These are phyloP conservation scores for Tokudaia tokunoshimensis DNA, from an alignment of 2,797 vertebrate species.

Conservation along the genomic window DNA sequence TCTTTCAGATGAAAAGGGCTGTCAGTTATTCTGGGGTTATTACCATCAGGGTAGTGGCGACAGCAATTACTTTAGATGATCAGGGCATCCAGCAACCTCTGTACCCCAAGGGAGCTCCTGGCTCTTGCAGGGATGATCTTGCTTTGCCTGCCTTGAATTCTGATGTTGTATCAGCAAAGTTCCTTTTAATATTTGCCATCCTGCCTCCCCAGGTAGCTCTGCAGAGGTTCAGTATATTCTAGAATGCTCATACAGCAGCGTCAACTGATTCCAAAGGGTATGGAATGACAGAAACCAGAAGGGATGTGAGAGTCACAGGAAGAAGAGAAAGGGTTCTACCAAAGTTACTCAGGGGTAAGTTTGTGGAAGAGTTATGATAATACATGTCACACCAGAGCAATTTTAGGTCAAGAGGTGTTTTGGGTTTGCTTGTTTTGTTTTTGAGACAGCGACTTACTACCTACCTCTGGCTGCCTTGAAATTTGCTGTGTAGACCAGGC, in stretches of 20 bases:
- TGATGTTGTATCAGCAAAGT: neutral
- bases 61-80: constrained; percentile 77
- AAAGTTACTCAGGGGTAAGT: neutral
- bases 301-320: neutral
- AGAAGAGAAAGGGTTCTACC: constrained; percentile 4
- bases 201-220: neutral
- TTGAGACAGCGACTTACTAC: neutral
- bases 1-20: constrained; percentile 82
- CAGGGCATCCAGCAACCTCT: constrained; percentile 51
- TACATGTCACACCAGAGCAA: neutral
- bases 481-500: neutral
- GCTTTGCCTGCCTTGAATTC: constrained; percentile 41
- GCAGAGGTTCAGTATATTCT: neutral
- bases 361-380: neutral
- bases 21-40: constrained; percentile 79
- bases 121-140: constrained; percentile 1
- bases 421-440: neutral
- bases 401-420: neutral
- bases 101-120: constrained; percentile 45
- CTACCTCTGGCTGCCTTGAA: neutral
- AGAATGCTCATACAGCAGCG: neutral
- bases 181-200: neutral
- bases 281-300: neutral
- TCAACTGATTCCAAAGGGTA: neutral
- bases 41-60: constrained; percentile 77